These are phyloP conservation scores for Cerceris ruficornis DNA, from an alignment of 2,888 invertebrate genomes.

Conservation along the genomic window DNA sequence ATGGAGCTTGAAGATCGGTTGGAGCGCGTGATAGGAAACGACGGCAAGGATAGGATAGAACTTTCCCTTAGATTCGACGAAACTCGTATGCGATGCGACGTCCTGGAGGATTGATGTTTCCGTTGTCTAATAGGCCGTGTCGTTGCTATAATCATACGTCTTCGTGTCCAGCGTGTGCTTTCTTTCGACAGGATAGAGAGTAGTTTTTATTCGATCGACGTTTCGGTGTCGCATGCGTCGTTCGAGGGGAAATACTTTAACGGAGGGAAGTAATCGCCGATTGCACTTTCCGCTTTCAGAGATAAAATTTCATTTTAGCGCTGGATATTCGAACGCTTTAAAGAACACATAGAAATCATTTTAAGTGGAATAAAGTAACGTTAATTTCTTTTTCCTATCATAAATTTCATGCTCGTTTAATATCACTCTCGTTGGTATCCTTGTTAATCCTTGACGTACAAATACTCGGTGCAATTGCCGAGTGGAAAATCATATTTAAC, in stretches of 20 bases:
- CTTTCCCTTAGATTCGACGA: constrained; percentile 60
- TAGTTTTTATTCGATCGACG: constrained; percentile 30
- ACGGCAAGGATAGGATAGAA: constrained; percentile 40
- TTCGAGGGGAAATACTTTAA: constrained; percentile 2
- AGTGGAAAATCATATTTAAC: constrained; percentile 25
- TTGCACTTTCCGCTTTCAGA: background rate
- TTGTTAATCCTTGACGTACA: constrained; percentile 14
- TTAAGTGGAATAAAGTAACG: background rate
- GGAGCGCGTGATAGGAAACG: background rate
- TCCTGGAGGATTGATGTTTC: constrained; percentile 62
- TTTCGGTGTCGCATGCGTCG: constrained; percentile 12
- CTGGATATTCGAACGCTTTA: too few relatives aligned
- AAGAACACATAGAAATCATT: background rate
- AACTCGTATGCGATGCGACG: constrained; percentile 44
- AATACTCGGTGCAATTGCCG: constrained; percentile 7
- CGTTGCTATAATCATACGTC: constrained; percentile 52
- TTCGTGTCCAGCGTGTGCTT: constrained; percentile 42
- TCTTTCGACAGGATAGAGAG: constrained; percentile 47
- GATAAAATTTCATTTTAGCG: too few relatives aligned
- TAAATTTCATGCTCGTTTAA: background rate
- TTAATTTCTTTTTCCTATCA: background rate
- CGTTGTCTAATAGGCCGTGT: constrained; percentile 62
- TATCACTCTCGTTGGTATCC: constrained; percentile 33
- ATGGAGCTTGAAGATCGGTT: background rate
- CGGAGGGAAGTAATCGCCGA: background rate